Conservation (phyloP, 2,888 invertebrate species). For the Athalia cordata region DNA sequence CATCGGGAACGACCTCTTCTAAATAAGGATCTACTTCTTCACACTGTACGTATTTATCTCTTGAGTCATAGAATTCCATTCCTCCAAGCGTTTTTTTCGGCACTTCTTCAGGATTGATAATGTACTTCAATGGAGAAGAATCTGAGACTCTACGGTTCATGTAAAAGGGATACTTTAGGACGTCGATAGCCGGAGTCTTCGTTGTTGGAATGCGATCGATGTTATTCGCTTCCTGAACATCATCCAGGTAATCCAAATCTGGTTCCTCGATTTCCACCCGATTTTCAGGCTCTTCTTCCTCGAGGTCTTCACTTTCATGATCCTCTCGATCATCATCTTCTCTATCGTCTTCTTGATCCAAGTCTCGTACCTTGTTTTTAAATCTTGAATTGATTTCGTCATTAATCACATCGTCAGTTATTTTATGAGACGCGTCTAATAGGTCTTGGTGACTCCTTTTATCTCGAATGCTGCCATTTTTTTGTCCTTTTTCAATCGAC, state of each 20-base stretch:
- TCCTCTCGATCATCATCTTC: constrained; percentile 67
- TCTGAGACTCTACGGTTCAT: constrained; percentile 72
- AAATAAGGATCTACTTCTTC: constrained; percentile 68
- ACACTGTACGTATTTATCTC: constrained; percentile 70
- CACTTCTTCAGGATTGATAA: constrained; percentile 78
- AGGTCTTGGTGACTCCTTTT: constrained; percentile 53
- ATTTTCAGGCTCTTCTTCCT: constrained; percentile 48
- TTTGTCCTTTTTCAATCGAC: constrained; percentile 57
- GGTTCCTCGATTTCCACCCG: constrained; percentile 63
- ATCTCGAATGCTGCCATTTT: constrained; percentile 5
- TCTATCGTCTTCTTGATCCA: constrained; percentile 63
- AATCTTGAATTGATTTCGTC: constrained; percentile 64
- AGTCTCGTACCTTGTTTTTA: constrained; percentile 51
- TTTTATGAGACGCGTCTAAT: constrained; percentile 58
- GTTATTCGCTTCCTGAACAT: constrained; percentile 62
- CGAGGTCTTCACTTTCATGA: constrained; percentile 59
- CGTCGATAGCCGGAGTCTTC: constrained; percentile 51
- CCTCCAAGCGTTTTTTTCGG: constrained; percentile 81
- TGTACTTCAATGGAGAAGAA: constrained; percentile 81
- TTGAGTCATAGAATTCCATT: constrained; percentile 83
- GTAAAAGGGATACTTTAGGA: constrained; percentile 82
- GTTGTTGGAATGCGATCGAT: constrained; percentile 70
- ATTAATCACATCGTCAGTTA: constrained; percentile 59
- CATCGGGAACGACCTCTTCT: constrained; percentile 63
- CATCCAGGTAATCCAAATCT: constrained; percentile 60